These are phyloP conservation scores for Bagarius yarrelli DNA, from an alignment of 2,113 vertebrate genomes.

Conservation along the genomic window DNA sequence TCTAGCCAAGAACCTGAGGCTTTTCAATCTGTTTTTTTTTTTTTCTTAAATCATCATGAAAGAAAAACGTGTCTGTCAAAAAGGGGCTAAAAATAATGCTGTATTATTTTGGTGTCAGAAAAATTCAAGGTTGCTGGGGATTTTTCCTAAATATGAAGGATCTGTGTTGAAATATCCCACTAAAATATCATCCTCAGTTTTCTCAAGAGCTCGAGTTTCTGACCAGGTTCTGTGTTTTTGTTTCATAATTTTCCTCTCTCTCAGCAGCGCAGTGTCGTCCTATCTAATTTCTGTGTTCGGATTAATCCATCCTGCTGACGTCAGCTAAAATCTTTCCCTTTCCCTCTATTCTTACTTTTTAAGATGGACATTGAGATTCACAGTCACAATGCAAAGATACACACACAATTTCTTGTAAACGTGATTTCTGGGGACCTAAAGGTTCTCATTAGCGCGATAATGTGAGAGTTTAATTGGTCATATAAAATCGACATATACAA, in stretches of 20 bases:
- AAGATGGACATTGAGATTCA: not conserved
- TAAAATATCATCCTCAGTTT: conserved; percentile 13
- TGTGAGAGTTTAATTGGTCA: not conserved
- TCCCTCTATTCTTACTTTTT: not conserved
- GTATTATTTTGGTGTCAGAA: not conserved
- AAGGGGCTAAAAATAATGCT: not conserved
- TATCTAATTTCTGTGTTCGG: conserved; percentile 26
- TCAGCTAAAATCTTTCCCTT: conserved; percentile 19
- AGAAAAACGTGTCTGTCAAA: conserved; percentile 3
- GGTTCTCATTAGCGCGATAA: not conserved
- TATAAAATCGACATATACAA: not conserved
- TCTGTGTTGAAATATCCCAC: not conserved
- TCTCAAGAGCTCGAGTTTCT: conserved; percentile 19
- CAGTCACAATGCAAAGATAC: not conserved
- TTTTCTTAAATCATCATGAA: conserved; percentile 14
- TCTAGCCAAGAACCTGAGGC: conserved; percentile 24
- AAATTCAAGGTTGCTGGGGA: not conserved
- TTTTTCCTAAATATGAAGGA: not conserved
- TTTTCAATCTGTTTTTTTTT: conserved; percentile 16
- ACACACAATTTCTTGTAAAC: not conserved
- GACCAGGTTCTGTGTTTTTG: conserved; percentile 2
- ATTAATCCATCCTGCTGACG: conserved; percentile 3
- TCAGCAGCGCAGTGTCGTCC: not conserved
- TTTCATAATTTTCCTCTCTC: not conserved
- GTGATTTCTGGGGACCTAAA: not conserved